Base-by-base conservation (phyloP, 2,113 vertebrate species). In the Catagonus wagneri region DNA sequence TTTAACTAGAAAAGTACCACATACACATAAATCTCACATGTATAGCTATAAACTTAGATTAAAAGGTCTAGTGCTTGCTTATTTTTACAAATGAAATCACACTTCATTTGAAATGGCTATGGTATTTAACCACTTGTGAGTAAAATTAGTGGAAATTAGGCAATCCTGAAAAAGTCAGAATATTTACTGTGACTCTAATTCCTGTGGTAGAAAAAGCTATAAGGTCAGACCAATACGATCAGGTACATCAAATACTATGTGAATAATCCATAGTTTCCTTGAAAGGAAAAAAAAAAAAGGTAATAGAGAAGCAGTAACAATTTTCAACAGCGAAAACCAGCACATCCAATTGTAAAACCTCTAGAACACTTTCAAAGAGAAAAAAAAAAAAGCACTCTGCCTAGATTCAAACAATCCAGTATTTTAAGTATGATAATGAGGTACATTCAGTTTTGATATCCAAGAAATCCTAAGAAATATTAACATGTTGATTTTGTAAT, bases 31-130 rank as follows among this genome's bases (percentile, higher is more conserved):
- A 89, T 58, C 90, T 4, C 50, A 93, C 20, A 95, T 6, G 19
- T 23, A 74, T n/a, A 90, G 34, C 60, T 66, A 23, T 1, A 96
- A 44, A 90, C 17, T 94, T 74, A 89, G 63, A 19, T 61, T 83
- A 90, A 61, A 89, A 69, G 15, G 61, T 23, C 69, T 54, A 69
- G 20, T 6, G 94, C 85, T 74, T 97, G 89, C 54, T 85, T 88
- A 93, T 83, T 95, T 96, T 90, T 95, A 96, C n/a, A 88, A 95
- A 83, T 74, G 71, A 93, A 93, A 75, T 32, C 34, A 95, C 0
- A 75, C 11, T 88, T 91, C 69, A 96, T 27, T 94, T 95, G 63
- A 95, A 97, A 89, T 91, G 58, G 32, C 23, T 44, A 52, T 65
- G 58, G 15, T 39, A 93, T 75, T 90, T 92, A 94, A 89, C 52